These are phyloP conservation scores for Drosophila nr. fundita DNA, from an alignment of 2,888 invertebrate genomes.

Conservation along the genomic window DNA sequence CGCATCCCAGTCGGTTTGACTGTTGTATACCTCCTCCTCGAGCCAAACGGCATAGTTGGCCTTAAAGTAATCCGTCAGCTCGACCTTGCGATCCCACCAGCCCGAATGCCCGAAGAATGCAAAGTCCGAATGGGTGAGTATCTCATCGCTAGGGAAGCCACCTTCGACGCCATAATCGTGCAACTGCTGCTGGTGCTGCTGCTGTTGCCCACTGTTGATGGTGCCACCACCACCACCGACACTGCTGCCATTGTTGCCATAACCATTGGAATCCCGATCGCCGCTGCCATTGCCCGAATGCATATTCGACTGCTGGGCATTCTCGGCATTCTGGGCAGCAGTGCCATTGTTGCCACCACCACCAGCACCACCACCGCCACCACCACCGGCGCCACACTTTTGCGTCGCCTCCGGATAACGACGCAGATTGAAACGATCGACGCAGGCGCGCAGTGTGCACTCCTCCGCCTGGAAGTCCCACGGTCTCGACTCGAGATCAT, in stretches of 20 bases:
- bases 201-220: slow-evolving; percentile 61
- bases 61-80: slow-evolving; percentile 96
- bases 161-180: slow-evolving; percentile 82
- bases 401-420: slow-evolving; percentile 89
- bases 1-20: slow-evolving; percentile 92
- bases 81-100: slow-evolving; percentile 86
- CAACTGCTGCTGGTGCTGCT: slow-evolving; percentile 72
- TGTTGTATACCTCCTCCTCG: slow-evolving; percentile 97
- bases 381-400: slow-evolving; percentile 79
- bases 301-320: slow-evolving; percentile 79
- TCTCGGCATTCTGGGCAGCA: slow-evolving; percentile 76
- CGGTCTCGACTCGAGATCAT: slow-evolving; percentile 98
- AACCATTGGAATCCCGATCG: slow-evolving; percentile 69
- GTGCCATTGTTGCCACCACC: slow-evolving; percentile 79
- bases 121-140: slow-evolving; percentile 84
- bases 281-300: slow-evolving; percentile 69
- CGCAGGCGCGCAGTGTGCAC: slow-evolving; percentile 95
- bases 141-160: slow-evolving; percentile 84
- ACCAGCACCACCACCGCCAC: slow-evolving; percentile 46
- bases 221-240: slow-evolving; percentile 41
- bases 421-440: slow-evolving; percentile 97
- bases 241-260: slow-evolving; percentile 55
- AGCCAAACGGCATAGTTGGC: slow-evolving; percentile 97
- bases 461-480: slow-evolving; percentile 99
- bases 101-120: slow-evolving; percentile 84